Conservation (phyloP, 2,113 vertebrate species). For the Onychorhynchus coronatus region DNA sequence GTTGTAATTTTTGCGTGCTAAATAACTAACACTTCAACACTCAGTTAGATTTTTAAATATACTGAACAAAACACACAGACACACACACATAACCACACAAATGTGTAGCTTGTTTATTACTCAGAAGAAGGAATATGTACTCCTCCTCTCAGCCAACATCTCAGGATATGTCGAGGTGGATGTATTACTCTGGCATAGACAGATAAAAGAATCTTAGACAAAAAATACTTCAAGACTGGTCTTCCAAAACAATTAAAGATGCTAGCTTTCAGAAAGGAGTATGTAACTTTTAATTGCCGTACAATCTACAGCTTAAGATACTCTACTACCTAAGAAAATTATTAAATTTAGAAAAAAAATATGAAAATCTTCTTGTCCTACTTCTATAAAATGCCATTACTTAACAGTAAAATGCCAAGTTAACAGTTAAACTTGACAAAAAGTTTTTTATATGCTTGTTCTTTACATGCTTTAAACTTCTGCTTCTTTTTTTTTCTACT, state of each 20-base stretch:
- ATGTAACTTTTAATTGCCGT: not conserved
- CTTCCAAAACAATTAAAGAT: not conserved
- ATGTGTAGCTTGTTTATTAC: not conserved
- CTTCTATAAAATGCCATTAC: not conserved
- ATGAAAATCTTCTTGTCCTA: not conserved
- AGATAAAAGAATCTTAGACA: not conserved
- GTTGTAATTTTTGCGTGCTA: not conserved
- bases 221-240: not conserved
- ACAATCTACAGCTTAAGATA: not conserved
- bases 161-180: not conserved
- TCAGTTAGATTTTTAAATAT: not conserved
- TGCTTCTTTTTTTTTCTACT: not conserved
- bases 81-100: rapidly evolving
- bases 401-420: too few relatives aligned
- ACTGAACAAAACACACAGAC: not conserved
- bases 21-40: not conserved
- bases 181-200: not conserved
- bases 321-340: not conserved
- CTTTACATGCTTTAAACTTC: not conserved
- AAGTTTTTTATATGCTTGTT: not conserved
- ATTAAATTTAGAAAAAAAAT: not conserved
- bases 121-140: not conserved
- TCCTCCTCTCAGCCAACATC: not conserved
- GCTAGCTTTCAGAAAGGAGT: not conserved
- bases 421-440: not conserved